Evolutionary conservation across 2,113 vertebrate genomes (phyloP), one percentile per base, ranked within the genome.

Genomic region (Solenodon paradoxus): DNA sequence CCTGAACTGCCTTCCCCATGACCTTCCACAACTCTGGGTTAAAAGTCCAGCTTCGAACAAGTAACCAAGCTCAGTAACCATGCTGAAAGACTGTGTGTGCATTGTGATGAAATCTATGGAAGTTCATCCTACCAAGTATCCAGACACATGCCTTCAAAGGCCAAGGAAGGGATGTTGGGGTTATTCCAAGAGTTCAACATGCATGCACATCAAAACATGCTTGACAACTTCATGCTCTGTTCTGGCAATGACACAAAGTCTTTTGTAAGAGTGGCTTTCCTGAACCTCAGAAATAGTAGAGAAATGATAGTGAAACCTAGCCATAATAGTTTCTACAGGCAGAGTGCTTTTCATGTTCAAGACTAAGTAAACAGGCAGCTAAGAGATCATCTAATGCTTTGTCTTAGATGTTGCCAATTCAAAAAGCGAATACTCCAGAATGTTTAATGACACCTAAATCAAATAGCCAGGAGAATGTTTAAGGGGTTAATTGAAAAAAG

Each of bases 371-470:
- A 90, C 42, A 94, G 68, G 57, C 24, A 89, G 66, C 53, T 35
- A 30, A 87, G 71, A 91, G 82, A 88, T 63, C 77, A 88, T 63
- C 77, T 86, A 83, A 92, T 95, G 45, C 71, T 81, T 68, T 68
- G 75, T 66, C 69, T 97, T 38, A 69, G 17, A 88, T 32, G 30
- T 42, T 93, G 94, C 92, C 96, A 85, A 74, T 96, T 92, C 28
- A 78, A 77, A 95, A 95, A 96, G 92, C 35, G 95, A 95, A 97
- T 35, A 95, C 30, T 78, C 77, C 53, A 51, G 61, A 79, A 80
- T 61, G 83, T 94, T 93, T 93, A 96, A 85, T n/a, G 74, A 95
- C 75, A 88, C 63, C 42, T 51, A 95, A 94, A 88, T 38, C 82
- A 96, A 96, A 96, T 3, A 88, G 28, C 90, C 51, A 13, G 55